Percentiles rank a stretch among this genome's conserved stretches.
Conservation (phyloP, 2,888 invertebrate species). For the Melinopterus prodromus region DNA sequence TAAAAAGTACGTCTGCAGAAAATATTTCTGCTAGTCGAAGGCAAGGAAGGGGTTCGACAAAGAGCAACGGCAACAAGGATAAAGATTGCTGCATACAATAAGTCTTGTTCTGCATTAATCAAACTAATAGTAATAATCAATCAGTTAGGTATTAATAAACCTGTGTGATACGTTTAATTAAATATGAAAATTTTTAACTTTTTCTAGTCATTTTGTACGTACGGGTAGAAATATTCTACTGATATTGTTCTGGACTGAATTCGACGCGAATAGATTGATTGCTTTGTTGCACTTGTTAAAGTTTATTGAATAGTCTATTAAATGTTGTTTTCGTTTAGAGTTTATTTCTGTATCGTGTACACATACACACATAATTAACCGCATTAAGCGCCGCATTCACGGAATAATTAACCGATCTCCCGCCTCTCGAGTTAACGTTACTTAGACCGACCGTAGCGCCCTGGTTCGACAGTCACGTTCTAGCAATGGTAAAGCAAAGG, state of each 20-base stretch:
- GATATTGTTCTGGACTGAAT: slow-evolving; percentile 45
- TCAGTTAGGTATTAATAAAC: neutral
- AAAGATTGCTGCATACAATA: slow-evolving; percentile 48
- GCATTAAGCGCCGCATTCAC: slow-evolving; percentile 49
- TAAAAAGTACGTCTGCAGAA: slow-evolving; percentile 33
- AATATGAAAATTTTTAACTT: slow-evolving; percentile 35
- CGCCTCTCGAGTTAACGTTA: neutral
- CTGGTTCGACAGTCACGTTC: slow-evolving; percentile 58
- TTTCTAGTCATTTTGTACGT: slow-evolving; percentile 54
- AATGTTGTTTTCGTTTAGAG: slow-evolving; percentile 36
- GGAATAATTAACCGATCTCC: slow-evolving; percentile 38
- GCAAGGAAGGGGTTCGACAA: slow-evolving; percentile 31
- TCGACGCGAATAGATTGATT: slow-evolving; percentile 33
- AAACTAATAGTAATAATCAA: neutral
- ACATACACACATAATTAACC: slow-evolving; percentile 4
- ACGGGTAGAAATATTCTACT: slow-evolving; percentile 53
- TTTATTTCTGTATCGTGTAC: slow-evolving; percentile 35
- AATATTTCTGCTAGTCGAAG: slow-evolving; percentile 37
- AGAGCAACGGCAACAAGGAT: slow-evolving; percentile 40
- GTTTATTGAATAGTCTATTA: slow-evolving; percentile 46
- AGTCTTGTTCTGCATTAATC: slow-evolving; percentile 18
- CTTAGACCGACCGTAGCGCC: slow-evolving; percentile 34
- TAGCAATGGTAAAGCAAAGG: slow-evolving; percentile 59
- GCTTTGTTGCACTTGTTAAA: slow-evolving; percentile 50
- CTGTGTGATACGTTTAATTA: slow-evolving; percentile 25